phyloP scores from a whole-genome alignment of 2,888 invertebrate species.

The Caenorhabditis japonica region DNA sequence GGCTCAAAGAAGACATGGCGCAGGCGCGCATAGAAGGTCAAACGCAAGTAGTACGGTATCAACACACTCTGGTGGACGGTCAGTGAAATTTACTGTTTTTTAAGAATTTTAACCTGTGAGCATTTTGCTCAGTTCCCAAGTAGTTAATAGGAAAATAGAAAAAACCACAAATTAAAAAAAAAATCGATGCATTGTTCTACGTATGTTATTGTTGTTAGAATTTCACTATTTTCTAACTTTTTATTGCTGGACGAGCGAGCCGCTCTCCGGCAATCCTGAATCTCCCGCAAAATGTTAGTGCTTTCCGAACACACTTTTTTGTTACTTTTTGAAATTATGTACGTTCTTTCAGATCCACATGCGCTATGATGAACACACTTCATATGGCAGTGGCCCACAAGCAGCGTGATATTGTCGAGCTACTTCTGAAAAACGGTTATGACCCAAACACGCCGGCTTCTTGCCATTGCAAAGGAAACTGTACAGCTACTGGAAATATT shows the following conservation, averaged over 20 bases:
- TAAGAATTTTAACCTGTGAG: no score
- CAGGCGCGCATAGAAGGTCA: conserved; percentile 70
- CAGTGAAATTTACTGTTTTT: no score
- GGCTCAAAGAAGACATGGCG: conserved; percentile 73
- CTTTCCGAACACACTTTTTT: neutral
- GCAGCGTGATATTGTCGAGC: conserved; percentile 78
- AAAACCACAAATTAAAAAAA: no score
- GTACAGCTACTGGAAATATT: conserved; percentile 73
- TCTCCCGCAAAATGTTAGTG: no score
- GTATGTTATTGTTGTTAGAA: no score
- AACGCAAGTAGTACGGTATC: conserved; percentile 76
- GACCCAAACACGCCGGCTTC: conserved; percentile 81
- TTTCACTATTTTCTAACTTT: no score
- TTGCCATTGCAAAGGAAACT: conserved; percentile 76
- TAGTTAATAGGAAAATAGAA: no score
- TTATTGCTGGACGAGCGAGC: no score
- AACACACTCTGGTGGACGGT: conserved; percentile 75
- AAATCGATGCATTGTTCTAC: no score
- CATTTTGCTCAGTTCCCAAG: no score
- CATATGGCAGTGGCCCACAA: conserved; percentile 82
- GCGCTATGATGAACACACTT: conserved; percentile 78
- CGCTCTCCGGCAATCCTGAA: no score
- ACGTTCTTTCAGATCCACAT: conserved; percentile 68
- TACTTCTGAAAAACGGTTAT: conserved; percentile 79
- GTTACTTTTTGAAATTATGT: no score